phyloP scores from a whole-genome alignment of 1,140 invertebrate genomes.

The Camponotus vicinus region DNA sequence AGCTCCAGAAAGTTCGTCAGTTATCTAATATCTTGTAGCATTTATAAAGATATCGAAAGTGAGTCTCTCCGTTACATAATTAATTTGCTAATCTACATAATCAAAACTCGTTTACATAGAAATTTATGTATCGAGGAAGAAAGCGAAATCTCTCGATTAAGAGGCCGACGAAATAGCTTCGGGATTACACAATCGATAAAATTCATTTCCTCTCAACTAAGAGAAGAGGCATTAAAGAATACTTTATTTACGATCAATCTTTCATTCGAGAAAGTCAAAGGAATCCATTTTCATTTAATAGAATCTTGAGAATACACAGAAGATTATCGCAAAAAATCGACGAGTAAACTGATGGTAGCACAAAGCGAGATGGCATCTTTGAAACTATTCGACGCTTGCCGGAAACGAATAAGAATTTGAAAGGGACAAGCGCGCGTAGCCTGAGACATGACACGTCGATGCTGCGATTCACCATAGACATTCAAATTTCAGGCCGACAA shows the following conservation, averaged over 20 bases:
- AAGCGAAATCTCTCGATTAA: background rate
- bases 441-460: too few species aligned
- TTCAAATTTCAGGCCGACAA: background rate
- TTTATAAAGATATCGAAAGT: background rate
- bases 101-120: background rate
- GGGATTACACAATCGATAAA: background rate
- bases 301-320: background rate
- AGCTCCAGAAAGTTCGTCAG: background rate
- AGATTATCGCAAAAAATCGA: conserved; percentile 2
- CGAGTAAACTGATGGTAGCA: background rate
- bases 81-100: background rate
- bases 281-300: background rate
- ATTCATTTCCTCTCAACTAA: background rate
- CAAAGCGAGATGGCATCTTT: background rate
- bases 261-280: conserved; percentile 26
- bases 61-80: background rate
- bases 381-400: background rate
- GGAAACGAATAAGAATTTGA: conserved; percentile 8
- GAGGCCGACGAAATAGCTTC: background rate
- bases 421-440: background rate
- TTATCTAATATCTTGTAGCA: background rate
- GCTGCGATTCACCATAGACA: background rate
- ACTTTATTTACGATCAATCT: background rate
- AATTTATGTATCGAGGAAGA: background rate
- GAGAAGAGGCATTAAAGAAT: background rate